These are phyloP conservation scores for Lochmaea capreae DNA, from an alignment of 2,888 invertebrate genomes.

Conservation along the genomic window DNA sequence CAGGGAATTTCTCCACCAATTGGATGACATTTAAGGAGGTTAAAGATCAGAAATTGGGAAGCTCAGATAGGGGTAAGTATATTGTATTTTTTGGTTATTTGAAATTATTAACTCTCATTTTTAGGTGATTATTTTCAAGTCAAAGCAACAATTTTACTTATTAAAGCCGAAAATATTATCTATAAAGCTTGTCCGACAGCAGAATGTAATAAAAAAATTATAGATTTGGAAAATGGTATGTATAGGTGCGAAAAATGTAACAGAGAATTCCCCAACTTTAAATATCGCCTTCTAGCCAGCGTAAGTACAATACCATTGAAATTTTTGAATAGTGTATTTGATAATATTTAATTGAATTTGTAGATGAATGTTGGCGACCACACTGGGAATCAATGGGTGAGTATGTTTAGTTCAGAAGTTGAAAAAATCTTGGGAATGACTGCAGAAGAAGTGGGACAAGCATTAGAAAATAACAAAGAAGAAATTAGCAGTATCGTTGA, in stretches of 20 bases:
- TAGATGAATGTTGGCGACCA: constrained; percentile 89
- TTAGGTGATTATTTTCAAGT: constrained; percentile 81
- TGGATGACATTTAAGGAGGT: constrained; percentile 85
- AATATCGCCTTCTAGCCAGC: constrained; percentile 83
- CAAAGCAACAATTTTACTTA: constrained; percentile 82
- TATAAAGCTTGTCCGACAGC: constrained; percentile 93
- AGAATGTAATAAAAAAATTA: constrained; percentile 94
- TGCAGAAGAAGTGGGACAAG: constrained; percentile 82
- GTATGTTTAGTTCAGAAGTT: constrained; percentile 87
- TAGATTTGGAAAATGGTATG: constrained; percentile 87
- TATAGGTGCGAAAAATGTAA: constrained; percentile 97
- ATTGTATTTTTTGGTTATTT: neutral
- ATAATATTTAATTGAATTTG: constrained; percentile 45
- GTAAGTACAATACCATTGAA: constrained; percentile 70
- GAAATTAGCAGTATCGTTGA: constrained; percentile 77
- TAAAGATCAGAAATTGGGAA: constrained; percentile 76
- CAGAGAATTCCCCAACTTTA: constrained; percentile 84
- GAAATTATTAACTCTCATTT: neutral
- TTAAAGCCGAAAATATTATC: constrained; percentile 84
- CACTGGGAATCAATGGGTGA: constrained; percentile 90
- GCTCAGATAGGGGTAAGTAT: constrained; percentile 73
- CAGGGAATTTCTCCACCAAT: constrained; percentile 63
- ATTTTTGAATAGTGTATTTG: neutral
- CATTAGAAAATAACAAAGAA: constrained; percentile 76
- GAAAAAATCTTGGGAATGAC: constrained; percentile 79